phyloP scores from a whole-genome alignment of 2,797 vertebrate species.

The Glossophaga mutica region DNA sequence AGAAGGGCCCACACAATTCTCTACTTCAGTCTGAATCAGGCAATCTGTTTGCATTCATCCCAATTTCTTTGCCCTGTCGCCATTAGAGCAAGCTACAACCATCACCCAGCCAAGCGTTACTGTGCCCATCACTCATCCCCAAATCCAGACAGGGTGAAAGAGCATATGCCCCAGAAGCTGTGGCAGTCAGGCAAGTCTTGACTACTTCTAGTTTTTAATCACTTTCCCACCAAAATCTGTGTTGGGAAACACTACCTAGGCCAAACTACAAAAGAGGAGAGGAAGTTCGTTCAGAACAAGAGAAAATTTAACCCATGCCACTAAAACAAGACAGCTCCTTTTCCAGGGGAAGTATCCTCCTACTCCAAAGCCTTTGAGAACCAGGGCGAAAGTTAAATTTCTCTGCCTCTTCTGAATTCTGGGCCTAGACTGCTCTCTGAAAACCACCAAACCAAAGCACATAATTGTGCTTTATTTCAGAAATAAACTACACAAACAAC shows the following conservation, averaged over 20 bases:
- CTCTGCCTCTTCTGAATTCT: not conserved
- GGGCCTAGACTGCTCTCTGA: not conserved
- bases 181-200: not conserved
- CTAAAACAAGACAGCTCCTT: not conserved
- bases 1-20: not conserved
- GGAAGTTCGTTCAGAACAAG: not conserved
- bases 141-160: not conserved
- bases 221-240: not conserved
- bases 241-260: not conserved
- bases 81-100: not conserved
- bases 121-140: not conserved
- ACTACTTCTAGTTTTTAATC: not conserved
- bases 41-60: not conserved
- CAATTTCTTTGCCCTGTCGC: not conserved
- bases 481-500: not conserved
- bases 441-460: not conserved
- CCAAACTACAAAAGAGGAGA: not conserved
- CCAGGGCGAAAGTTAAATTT: not conserved
- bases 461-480: constrained; percentile 42
- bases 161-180: not conserved
- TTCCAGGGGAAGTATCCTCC: not conserved
- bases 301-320: not conserved
- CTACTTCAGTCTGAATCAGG: not conserved
- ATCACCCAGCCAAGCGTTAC: not conserved
- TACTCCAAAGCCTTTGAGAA: not conserved